A percentile compares a stretch with the other conserved stretches of the same genome.
Conservation (phyloP, 2,797 vertebrate genomes). For the Merluccius polli region DNA sequence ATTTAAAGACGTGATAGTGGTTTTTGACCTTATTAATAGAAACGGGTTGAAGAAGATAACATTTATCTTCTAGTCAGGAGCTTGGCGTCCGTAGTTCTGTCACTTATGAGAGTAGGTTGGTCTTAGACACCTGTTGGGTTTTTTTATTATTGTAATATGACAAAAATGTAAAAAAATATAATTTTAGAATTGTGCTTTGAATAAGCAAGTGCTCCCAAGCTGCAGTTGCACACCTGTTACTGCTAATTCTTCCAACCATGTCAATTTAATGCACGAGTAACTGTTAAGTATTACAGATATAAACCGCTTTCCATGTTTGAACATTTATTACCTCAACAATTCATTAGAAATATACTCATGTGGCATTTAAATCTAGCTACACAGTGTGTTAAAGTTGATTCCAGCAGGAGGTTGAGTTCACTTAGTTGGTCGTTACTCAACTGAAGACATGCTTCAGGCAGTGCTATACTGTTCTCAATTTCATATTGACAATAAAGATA, state of each 20-base stretch:
- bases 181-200: constrained; percentile 37
- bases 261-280: constrained; percentile 64
- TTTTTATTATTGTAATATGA: constrained; percentile 48
- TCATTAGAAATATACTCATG: constrained; percentile 50
- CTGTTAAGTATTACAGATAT: constrained; percentile 63
- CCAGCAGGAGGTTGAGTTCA: constrained; percentile 31
- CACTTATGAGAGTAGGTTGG: constrained; percentile 32
- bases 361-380: constrained; percentile 52
- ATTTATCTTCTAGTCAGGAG: constrained; percentile 38
- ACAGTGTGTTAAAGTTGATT: constrained; percentile 43
- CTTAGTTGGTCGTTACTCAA: constrained; percentile 42
- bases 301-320: constrained; percentile 56
- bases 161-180: constrained; percentile 39
- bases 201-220: constrained; percentile 46
- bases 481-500: constrained; percentile 79
- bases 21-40: constrained; percentile 41
- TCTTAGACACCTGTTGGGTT: constrained; percentile 22
- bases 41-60: constrained; percentile 36
- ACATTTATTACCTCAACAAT: constrained; percentile 61
- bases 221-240: constrained; percentile 56
- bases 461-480: constrained; percentile 68
- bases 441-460: constrained; percentile 52
- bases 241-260: constrained; percentile 49
- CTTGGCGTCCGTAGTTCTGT: constrained; percentile 32
- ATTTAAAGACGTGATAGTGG: constrained; percentile 57